Evolutionary conservation across 1,140 invertebrate species (phyloP), one percentile per base, ranked within the genome.

Genomic region (Cardiocondyla obscurior): DNA sequence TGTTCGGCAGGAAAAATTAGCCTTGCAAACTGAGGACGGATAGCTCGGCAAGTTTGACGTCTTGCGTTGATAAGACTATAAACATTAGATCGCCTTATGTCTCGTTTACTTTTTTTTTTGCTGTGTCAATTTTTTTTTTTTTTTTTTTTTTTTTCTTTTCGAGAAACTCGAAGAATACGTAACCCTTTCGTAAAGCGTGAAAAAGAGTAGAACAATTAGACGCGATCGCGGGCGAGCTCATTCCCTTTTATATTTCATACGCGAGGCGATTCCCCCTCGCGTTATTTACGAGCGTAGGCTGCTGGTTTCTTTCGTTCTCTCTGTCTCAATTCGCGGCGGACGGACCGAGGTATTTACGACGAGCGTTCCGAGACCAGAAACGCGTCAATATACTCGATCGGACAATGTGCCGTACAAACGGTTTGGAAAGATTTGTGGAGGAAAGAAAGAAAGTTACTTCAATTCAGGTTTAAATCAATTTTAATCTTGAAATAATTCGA

Each of bases 201-300:
- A n/a, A n/a, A n/a, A n/a, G n/a, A n/a, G n/a, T n/a, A n/a, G n/a
- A 55, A 44, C 39, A 70, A 72, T 81, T 81, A 84, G 62, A 88
- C 72, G 76, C 84, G 83, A 79, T 82, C 77, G 64, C 62, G 83
- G 72, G 83, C 69, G 73, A 74, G 81, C 57, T 64, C 85, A 83
- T 89, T 83, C 74, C 46, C 65, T 86, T 89, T 87, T 89, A 89
- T 51, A 62, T 91, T 90, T 90, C 90, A 90, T 90, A 90, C 81
- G 76, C 83, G 83, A 73, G 65, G 57, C 85, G 58, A 89, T 88
- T 76, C 36, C 62, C 22, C 62, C 19, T 22, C 22, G n/a, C 70
- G 73, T 83, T 90, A 70, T 89, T 87, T 90, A 88, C 84, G 88
- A 88, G 67, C 76, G 51, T 74, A 60, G 46, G 42, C 69, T 25